Evolutionary conservation across 64 coral and sea anemone species (phyloP).

Genomic region (Actinia equina): DNA sequence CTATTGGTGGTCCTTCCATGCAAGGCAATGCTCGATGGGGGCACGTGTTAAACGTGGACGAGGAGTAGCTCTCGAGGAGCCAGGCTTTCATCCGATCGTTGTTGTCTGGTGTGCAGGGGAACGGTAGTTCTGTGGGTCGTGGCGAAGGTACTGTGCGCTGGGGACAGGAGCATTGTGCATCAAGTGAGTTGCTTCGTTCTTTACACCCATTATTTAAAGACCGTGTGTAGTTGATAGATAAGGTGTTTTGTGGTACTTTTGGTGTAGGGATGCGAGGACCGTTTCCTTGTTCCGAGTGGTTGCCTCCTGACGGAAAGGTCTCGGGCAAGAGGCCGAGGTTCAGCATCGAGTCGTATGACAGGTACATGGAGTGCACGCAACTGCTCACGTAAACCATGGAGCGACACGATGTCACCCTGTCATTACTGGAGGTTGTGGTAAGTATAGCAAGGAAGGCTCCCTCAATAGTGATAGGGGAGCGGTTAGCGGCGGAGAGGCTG

Average conservation of each 20-base stretch:
- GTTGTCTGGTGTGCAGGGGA: slow-evolving; percentile 37
- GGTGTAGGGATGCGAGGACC: too few species aligned
- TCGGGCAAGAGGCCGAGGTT: background rate
- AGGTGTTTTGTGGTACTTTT: too few species aligned
- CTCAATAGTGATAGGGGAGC: slow-evolving; percentile 37
- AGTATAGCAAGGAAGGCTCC: slow-evolving; percentile 52
- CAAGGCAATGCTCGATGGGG: slow-evolving; percentile 37
- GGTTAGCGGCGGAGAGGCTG: slow-evolving; percentile 48
- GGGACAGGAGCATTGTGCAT: slow-evolving; percentile 26
- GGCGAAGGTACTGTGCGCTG: background rate
- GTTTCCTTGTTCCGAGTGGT: background rate
- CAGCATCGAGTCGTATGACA: background rate
- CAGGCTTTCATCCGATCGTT: slow-evolving; percentile 35
- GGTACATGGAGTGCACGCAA: background rate
- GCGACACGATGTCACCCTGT: background rate
- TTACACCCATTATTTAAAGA: too few species aligned
- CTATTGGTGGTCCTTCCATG: slow-evolving; percentile 49
- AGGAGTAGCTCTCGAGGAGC: background rate
- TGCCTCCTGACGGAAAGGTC: background rate
- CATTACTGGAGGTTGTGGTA: background rate
- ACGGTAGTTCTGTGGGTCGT: slow-evolving; percentile 14
- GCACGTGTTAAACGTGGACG: slow-evolving; percentile 53
- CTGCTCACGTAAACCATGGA: slow-evolving; percentile 12
- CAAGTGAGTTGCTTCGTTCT: too few species aligned
- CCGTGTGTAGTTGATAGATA: too few species aligned